Base-by-base conservation (phyloP, 2,113 vertebrate genomes). In the Platysteira castanea region DNA sequence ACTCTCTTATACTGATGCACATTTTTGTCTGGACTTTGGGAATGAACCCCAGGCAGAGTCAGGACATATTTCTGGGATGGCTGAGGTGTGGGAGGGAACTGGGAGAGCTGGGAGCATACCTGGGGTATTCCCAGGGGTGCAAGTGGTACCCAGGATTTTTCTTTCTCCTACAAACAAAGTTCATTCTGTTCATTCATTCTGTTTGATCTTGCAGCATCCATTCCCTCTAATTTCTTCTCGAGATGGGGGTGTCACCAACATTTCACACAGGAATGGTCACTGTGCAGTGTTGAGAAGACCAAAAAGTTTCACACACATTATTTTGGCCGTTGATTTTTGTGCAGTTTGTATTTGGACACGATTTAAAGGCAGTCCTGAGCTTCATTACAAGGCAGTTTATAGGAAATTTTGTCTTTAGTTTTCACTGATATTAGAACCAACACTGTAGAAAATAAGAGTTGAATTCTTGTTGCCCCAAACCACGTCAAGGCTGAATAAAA, bases 271-370 rank as follows among this genome's bases (percentile, higher is more conserved):
- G 15, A 87, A 20, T 4, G 33, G 18, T 69, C 68, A 14, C 17
- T 24, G 12, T n/a, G 50, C 18, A 53, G 26, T 0, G 0, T 5
- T 49, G 60, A 47, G 30, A 68, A 60, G 35, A 24, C 41, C 35
- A 79, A 28, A 6, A 35, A 6, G 5, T 70, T 78, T 81, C 47
- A 50, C 78, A 56, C 7, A 18, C 2, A 2, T 50, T 31, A 33
- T 11, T 76, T 50, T 30, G 15, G 26, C 19, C 3, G 2, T 5
- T 79, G 42, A 4, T 65, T 90, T 92, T 53, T 41, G 31, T 35
- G 30, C 56, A 52, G 19, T 28, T 92, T 4, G 0, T 65, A 23
- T 74, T 63, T 75, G 41, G 24, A n/a, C 22, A 15, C 3, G 3
- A 75, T 35, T 42, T 28, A 75, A 94, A 87, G 26, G 41, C 33